A percentile compares a stretch with the other conserved stretches of the same genome.
Evolutionary conservation across 2,888 invertebrate species (phyloP).

Genomic region (Galerucella nymphaeae): DNA sequence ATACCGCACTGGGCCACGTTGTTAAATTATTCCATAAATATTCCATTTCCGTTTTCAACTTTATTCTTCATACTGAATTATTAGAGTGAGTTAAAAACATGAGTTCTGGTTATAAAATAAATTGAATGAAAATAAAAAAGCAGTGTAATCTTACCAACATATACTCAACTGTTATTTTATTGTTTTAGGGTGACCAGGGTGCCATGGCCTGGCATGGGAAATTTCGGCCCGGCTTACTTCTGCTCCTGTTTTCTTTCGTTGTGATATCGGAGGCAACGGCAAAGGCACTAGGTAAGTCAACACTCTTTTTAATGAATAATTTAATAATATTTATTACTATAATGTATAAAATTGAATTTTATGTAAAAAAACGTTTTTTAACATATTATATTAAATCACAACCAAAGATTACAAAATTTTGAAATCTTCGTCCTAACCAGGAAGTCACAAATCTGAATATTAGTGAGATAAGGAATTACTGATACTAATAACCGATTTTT

Average conservation of each 20-base stretch:
- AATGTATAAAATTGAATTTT: no score
- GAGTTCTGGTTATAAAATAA: not conserved
- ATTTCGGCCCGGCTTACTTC: constrained; percentile 64
- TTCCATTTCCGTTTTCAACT: not conserved
- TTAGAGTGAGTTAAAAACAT: no score
- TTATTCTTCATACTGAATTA: not conserved
- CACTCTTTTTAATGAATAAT: not conserved
- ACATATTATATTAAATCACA: no score
- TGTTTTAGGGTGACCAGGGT: constrained; percentile 59
- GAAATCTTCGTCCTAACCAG: no score
- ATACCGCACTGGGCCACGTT: not conserved
- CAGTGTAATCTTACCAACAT: no score
- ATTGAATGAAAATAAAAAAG: not conserved
- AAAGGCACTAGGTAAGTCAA: constrained; percentile 60
- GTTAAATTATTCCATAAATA: not conserved
- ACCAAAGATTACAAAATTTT: no score
- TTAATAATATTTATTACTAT: no score
- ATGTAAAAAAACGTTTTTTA: no score
- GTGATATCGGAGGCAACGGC: constrained; percentile 62
- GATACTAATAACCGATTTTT: not conserved
- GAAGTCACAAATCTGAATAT: no score
- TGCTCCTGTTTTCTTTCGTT: constrained; percentile 60
- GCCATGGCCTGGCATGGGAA: constrained; percentile 66
- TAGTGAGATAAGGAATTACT: not conserved
- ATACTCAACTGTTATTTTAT: constrained; percentile 30